These are phyloP conservation scores for Pseudococcus jackbeardsleyi DNA, from an alignment of 2,888 invertebrate species.

Conservation along the genomic window DNA sequence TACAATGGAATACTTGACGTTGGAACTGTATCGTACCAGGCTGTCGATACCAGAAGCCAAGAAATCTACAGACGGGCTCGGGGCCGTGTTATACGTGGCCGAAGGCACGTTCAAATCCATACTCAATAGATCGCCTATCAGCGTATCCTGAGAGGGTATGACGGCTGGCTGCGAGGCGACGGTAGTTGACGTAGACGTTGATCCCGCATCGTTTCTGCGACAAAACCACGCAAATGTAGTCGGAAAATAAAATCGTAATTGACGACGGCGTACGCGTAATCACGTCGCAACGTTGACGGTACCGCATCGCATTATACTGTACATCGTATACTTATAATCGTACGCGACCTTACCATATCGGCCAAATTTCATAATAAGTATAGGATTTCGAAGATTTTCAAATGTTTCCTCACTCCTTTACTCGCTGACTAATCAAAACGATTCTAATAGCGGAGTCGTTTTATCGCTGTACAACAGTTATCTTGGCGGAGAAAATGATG, in stretches of 20 bases:
- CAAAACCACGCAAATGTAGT: background rate
- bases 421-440: too few species aligned
- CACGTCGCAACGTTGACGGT: too few species aligned
- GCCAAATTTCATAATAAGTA: too few species aligned
- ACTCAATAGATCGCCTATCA: constrained; percentile 95
- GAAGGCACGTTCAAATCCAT: constrained; percentile 90
- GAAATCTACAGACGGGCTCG: constrained; percentile 81
- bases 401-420: too few species aligned
- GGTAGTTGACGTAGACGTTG: constrained; percentile 54
- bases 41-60: constrained; percentile 91
- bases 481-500: too few species aligned
- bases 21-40: constrained; percentile 75
- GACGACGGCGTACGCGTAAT: too few species aligned
- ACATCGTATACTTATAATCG: background rate
- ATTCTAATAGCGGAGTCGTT: too few species aligned
- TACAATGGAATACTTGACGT: background rate
- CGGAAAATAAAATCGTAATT: too few species aligned
- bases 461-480: too few species aligned
- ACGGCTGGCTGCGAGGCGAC: constrained; percentile 70
- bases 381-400: too few species aligned
- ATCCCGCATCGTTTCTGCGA: constrained; percentile 63
- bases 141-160: constrained; percentile 86
- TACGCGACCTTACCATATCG: background rate
- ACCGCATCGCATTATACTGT: background rate
- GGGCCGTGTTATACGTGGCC: constrained; percentile 73